These are phyloP conservation scores for Zeuzera pyrina DNA, from an alignment of 2,888 invertebrate species.

Conservation along the genomic window DNA sequence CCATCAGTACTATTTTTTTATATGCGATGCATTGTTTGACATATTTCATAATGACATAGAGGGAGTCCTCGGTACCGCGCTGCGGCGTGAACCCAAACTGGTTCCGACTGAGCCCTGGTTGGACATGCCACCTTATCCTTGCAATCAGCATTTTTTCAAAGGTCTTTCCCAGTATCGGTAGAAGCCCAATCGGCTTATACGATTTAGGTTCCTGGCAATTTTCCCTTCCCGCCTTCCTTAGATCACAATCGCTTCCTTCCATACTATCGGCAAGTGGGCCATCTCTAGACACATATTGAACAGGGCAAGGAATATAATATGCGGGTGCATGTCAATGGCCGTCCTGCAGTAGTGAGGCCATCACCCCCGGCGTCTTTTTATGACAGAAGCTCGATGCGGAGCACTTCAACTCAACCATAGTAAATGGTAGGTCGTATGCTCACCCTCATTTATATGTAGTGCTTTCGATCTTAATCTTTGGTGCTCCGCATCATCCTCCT, in stretches of 20 bases:
- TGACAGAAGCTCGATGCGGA: background rate
- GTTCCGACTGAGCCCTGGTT: background rate
- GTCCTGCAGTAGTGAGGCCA: too few relatives aligned
- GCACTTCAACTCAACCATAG: background rate
- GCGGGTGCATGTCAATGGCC: background rate
- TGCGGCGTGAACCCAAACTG: background rate
- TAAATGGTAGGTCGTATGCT: background rate
- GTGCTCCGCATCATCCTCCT: background rate
- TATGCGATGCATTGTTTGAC: background rate
- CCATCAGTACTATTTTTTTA: background rate
- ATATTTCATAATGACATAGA: conserved; percentile 1
- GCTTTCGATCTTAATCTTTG: background rate
- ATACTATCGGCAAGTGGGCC: background rate
- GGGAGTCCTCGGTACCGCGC: conserved; percentile 5
- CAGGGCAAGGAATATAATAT: background rate
- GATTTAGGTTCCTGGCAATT: background rate
- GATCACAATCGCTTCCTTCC: background rate
- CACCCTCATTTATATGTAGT: background rate
- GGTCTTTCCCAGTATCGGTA: background rate
- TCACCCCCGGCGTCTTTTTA: background rate
- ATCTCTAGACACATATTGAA: background rate
- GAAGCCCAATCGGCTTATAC: background rate
- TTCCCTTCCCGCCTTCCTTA: background rate
- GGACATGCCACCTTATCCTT: background rate
- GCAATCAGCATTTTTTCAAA: background rate